Evolutionary conservation across 2,888 invertebrate species (phyloP), one percentile per base, ranked within the genome.

Genomic region (Tryphoninae sp.): DNA sequence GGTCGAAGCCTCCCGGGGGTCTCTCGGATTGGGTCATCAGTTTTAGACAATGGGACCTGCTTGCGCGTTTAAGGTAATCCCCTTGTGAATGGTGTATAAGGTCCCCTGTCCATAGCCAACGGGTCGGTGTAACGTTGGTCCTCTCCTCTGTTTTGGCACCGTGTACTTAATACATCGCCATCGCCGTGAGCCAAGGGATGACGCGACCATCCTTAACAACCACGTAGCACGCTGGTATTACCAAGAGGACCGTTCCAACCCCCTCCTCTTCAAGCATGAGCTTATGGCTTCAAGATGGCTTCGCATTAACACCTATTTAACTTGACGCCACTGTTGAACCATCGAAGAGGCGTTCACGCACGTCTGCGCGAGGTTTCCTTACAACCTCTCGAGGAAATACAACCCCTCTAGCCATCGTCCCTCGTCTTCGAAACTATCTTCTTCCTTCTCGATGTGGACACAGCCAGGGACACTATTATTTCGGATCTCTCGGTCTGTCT

Each of bases 291-390:
- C 78, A 81, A 83, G 80, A 84, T 80, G 76, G 89, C 86, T 84
- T 87, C 84, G 87, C 89, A 89, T 92, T 91, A 91, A 91, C 90
- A 91, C 90, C 90, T 90, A 90, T 90, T 91, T 89, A 88, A 86
- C 87, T 78, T 67, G 80, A 69, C 72, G 59, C 78, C 78, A 22
- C 67, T 26, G 53, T 59, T 55, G 71, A 69, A 68, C 22, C 72
- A 73, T 62, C 75, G 59, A 76, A 49, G 26, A 16, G 16, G 58
- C 45, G 59, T 67, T 68, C 67, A 72, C 49, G 59, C 64, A 62
- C 58, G 49, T 76, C 61, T 69, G 49, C 26, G 53, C 61, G 6
- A 3, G 53, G 26, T 53, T 26, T 74, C 19, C 49, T 22, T 40
- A n/a, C 6, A 19, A 19, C 19, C 45, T 62, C 33, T 33, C 33